Percentiles rank a stretch among this genome's conserved stretches.
These are phyloP conservation scores for Ptychodera flava DNA, from an alignment of 35 echinoderm and acorn worm species.

Conservation along the genomic window DNA sequence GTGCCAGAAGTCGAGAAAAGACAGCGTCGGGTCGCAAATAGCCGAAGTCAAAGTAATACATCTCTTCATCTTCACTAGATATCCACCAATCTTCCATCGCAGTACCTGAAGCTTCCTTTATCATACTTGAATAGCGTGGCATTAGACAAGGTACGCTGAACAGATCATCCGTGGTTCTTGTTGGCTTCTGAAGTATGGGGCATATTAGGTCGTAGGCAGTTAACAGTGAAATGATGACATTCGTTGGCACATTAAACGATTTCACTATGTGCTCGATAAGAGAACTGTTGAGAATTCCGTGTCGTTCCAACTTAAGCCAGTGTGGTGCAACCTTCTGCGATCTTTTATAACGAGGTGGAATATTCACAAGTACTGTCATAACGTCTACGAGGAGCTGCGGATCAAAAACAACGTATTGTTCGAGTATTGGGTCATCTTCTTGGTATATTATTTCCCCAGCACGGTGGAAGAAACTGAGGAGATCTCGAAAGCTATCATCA, in stretches of 20 bases:
- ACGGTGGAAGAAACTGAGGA: conserved; percentile 14
- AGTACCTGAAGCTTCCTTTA: background rate
- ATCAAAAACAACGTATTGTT: conserved; percentile 15
- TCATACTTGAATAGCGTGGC: background rate
- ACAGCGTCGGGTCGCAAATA: background rate
- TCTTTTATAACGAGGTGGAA: conserved; percentile 2
- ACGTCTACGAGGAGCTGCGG: conserved; percentile 37
- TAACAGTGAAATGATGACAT: background rate
- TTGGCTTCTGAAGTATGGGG: background rate
- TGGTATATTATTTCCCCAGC: conserved; percentile 34
- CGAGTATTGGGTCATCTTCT: conserved; percentile 1
- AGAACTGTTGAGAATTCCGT: conserved; percentile 6
- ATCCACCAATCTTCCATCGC: background rate
- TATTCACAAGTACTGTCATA: conserved; percentile 5
- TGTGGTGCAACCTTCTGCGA: conserved; percentile 3
- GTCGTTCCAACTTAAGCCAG: conserved; percentile 10
- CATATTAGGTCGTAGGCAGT: background rate
- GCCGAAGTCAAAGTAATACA: conserved; percentile 39
- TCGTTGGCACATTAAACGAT: background rate
- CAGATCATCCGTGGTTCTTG: background rate
- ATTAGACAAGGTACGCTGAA: background rate
- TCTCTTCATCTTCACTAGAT: background rate
- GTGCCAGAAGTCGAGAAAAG: conserved; percentile 20
- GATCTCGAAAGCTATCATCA: background rate
- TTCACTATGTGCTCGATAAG: conserved; percentile 19